Base-by-base conservation (phyloP, 2,888 invertebrate genomes). In the Drosophila rellima region DNA sequence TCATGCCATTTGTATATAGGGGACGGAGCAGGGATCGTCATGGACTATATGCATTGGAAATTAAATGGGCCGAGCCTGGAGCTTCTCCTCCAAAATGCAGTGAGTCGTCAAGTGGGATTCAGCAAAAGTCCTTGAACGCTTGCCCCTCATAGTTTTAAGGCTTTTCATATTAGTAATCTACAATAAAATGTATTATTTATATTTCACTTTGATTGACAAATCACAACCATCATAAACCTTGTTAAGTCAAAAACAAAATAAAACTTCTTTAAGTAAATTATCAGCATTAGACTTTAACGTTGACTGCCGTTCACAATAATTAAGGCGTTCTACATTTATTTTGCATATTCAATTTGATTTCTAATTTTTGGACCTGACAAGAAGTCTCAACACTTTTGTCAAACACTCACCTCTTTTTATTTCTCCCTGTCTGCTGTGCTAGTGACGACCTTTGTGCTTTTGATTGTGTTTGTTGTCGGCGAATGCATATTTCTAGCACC, bases 381-480 rank as follows among this genome's bases (percentile, higher is more conserved):
- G 7, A n/a, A n/a, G n/a, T 35, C n/a, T n/a, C 35, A n/a, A 35
- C 2, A 15, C 2, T 7, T 5, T 0, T 0, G 33, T 13, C 11
- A 11, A 29, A 33, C 11, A 13, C 33, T 4, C n/a, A n/a, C n/a
- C n/a, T n/a, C n/a, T n/a, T n/a, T n/a, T 7, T 7, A 35, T 35
- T 6, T 35, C 13, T n/a, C 0, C 35, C 7, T 2, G 6, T 6
- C 13, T 33, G 33, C 13, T 35, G 2, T 74, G n/a, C n/a, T n/a
- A n/a, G 39, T 62, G 37, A 52, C 55, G 54, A 57, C 60, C 62
- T 56, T 70, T 64, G 63, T 66, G 65, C 56, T 66, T 45, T 70
- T 77, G 80, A 79, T 79, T 84, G 65, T 82, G 62, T 82, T 82
- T 71, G 67, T 66, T 77, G 57, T 54, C 59, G 70, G 75, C 63